phyloP scores from a whole-genome alignment of 2,113 vertebrate species.

The Nymphicus hollandicus region DNA sequence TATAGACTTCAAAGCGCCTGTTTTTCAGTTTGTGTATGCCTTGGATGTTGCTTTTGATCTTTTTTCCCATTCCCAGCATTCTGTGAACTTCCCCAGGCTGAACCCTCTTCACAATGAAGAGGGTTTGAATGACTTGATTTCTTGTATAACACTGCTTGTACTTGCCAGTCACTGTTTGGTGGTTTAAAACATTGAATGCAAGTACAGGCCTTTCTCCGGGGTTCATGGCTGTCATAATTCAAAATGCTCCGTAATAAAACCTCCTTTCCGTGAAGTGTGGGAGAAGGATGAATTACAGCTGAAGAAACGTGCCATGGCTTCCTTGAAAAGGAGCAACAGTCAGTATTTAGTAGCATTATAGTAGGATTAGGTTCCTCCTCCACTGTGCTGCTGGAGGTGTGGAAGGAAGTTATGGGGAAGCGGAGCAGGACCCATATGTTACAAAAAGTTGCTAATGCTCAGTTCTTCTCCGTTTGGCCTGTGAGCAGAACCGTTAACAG shows the following conservation, averaged over 20 bases:
- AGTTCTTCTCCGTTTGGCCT: background rate
- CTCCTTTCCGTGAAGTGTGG: background rate
- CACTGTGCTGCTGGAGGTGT: background rate
- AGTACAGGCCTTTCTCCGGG: background rate
- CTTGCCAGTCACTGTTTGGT: background rate
- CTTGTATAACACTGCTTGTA: background rate
- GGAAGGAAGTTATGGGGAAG: background rate
- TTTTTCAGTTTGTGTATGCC: slow-evolving; percentile 2
- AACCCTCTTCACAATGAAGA: background rate
- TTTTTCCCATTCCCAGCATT: background rate
- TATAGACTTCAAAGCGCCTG: background rate
- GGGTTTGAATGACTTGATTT: background rate
- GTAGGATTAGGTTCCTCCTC: background rate
- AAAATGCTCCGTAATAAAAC: slow-evolving; percentile 41
- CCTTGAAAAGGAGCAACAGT: background rate
- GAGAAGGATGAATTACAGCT: slow-evolving; percentile 22
- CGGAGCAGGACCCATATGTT: background rate
- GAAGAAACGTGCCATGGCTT: background rate
- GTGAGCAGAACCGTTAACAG: background rate
- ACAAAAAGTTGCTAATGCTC: background rate
- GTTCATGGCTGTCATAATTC: background rate
- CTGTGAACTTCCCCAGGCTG: background rate
- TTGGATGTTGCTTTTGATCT: slow-evolving; percentile 44
- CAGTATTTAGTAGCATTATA: background rate
- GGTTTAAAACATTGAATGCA: slow-evolving; percentile 9